These are phyloP conservation scores for Cydia amplana DNA, from an alignment of 1,140 invertebrate genomes.

Conservation along the genomic window DNA sequence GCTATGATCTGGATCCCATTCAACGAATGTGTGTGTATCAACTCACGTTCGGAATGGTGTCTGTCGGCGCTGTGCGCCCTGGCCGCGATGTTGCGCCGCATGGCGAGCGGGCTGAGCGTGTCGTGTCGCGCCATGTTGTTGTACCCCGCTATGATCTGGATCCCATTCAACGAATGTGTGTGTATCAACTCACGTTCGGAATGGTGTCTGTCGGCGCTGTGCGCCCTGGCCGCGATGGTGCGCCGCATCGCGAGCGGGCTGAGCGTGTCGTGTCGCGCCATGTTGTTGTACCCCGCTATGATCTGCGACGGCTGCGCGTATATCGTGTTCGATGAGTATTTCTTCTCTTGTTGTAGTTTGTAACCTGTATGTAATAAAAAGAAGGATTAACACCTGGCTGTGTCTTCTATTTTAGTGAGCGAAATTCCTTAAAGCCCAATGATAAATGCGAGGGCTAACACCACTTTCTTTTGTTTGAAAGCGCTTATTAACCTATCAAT, in stretches of 20 bases:
- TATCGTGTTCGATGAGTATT: slow-evolving; percentile 60
- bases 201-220: slow-evolving; percentile 80
- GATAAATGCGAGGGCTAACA: no score
- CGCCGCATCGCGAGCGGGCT: slow-evolving; percentile 74
- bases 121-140: no score
- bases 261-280: slow-evolving; percentile 52
- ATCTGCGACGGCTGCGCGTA: slow-evolving; percentile 79
- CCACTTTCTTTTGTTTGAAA: no score
- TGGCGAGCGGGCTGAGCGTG: slow-evolving; percentile 40
- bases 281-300: slow-evolving; percentile 65
- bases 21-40: not conserved
- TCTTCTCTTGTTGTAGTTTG: slow-evolving; percentile 61
- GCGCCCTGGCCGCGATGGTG: slow-evolving; percentile 72
- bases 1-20: no score
- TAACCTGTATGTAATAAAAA: slow-evolving; percentile 48
- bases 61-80: slow-evolving; percentile 39
- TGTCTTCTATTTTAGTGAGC: not conserved
- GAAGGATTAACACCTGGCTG: not conserved
- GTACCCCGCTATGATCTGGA: no score
- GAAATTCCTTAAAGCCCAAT: not conserved
- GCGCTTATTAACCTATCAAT: no score
- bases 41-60: slow-evolving; percentile 44
- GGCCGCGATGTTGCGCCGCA: no score
- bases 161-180: no score
- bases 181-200: slow-evolving; percentile 63